These are phyloP conservation scores for Chloroceryle aenea DNA, from an alignment of 2,113 vertebrate species.

Conservation along the genomic window DNA sequence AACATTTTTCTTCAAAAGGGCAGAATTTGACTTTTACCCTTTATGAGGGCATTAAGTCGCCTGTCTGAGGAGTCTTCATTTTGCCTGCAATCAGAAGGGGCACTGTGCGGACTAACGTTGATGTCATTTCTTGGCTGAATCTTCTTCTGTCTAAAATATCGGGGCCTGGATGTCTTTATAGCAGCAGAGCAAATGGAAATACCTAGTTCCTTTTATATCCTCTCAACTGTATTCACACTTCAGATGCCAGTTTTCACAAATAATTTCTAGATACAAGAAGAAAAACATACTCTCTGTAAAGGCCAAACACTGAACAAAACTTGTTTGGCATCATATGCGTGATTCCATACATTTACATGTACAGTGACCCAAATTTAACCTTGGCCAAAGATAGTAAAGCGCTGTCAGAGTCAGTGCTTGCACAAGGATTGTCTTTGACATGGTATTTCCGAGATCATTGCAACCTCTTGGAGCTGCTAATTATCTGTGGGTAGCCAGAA, in stretches of 20 bases:
- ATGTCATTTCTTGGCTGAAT: constrained; percentile 22
- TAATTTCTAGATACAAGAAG: neutral
- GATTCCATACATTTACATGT: neutral
- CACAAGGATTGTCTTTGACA: constrained; percentile 23
- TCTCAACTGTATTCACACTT: neutral
- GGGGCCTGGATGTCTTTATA: neutral
- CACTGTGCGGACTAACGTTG: neutral
- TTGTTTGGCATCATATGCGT: neutral
- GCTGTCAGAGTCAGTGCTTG: neutral
- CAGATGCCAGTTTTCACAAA: constrained; percentile 20
- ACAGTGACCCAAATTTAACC: constrained; percentile 23
- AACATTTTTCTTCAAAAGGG: constrained; percentile 45
- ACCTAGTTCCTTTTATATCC: neutral
- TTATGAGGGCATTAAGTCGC: neutral
- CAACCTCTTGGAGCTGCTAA: constrained; percentile 14
- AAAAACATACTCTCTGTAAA: neutral
- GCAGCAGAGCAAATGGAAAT: neutral
- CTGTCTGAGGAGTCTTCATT: neutral
- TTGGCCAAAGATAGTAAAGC: neutral
- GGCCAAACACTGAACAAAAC: neutral
- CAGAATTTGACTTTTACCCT: constrained; percentile 64
- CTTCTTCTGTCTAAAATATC: constrained; percentile 15
- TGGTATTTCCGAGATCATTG: constrained; percentile 11
- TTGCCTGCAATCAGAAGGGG: constrained; percentile 6
- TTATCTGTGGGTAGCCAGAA: constrained; percentile 8